Evolutionary conservation across 2,797 vertebrate genomes (phyloP), one percentile per base, ranked within the genome.

Genomic region (Acanthurus lineatus): DNA sequence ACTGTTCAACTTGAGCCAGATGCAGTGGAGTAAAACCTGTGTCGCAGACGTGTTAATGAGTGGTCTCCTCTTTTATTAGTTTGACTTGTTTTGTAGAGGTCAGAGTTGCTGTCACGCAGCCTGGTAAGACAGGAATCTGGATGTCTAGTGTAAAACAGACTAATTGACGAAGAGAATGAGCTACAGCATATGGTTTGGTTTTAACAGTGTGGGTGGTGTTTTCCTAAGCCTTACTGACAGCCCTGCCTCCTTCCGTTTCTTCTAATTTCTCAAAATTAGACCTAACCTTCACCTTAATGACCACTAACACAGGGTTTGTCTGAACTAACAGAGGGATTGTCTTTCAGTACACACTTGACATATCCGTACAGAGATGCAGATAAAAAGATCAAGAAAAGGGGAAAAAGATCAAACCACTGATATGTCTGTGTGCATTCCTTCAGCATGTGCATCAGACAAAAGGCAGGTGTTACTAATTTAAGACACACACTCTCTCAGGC

Each of bases 161-260:
- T 94, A 94, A 94, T 93, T 91, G 92, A 92, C 89, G 77, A 69
- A 85, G 84, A 76, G 86, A 92, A 91, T 75, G 89, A 91, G 90
- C 86, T 82, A 71, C 83, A 80, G 78, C 95, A 95, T 94, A 93
- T 96, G 95, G 94, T 94, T 95, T 95, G 89, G 90, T 92, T 96
- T 95, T 94, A 89, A 91, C 92, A 76, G 85, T 92, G 93, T 93
- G 92, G 92, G 93, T 95, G 94, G 94, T 93, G 93, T 91, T 92
- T 91, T 90, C 85, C 78, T 90, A 88, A 90, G 83, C 76, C 76
- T 88, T 83, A 86, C 89, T 90, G 91, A 94, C 91, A 93, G 84
- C 69, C 88, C 87, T 92, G 91, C 88, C 90, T 92, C 90, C 91
- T 92, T 93, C 93, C 85, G 86, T 89, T 95, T 93, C 89, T 88